Evolutionary conservation across 2,888 invertebrate species (phyloP).

Genomic region (Orthosia gothica): DNA sequence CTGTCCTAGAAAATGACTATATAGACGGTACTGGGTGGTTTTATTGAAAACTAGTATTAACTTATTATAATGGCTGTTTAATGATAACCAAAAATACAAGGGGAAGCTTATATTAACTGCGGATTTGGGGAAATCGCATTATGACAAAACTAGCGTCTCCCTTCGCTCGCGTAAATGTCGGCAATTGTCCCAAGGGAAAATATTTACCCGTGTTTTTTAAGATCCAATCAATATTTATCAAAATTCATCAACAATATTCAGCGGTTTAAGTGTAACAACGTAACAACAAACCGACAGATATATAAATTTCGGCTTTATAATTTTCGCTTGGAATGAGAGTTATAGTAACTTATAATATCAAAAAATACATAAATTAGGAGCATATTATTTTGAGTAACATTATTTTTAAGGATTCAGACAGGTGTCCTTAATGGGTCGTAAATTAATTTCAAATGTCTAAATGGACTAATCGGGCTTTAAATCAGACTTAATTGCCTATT

Average conservation of each 20-base stretch:
- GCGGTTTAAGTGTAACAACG: too few species aligned
- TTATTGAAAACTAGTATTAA: background rate
- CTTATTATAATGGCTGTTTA: background rate
- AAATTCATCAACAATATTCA: too few species aligned
- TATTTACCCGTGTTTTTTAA: too few species aligned
- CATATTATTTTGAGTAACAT: constrained; percentile 5
- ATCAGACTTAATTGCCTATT: constrained; percentile 51
- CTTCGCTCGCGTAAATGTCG: background rate
- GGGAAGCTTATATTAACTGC: background rate
- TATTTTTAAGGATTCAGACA: constrained; percentile 4
- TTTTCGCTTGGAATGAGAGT: too few species aligned
- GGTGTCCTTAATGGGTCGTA: constrained; percentile 33
- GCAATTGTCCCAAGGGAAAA: background rate
- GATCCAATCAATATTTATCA: too few species aligned
- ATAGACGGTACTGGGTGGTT: background rate
- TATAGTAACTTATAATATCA: background rate
- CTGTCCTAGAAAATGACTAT: background rate
- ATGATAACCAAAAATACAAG: background rate
- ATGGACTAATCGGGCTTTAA: constrained; percentile 13
- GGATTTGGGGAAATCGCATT: background rate
- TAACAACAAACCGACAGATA: too few species aligned
- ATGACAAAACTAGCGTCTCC: background rate
- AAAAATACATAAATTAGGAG: too few species aligned
- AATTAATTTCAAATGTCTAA: constrained; percentile 28
- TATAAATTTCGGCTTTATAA: too few species aligned